These are phyloP conservation scores for Rhadinocentrus ornatus DNA, from an alignment of 2,797 vertebrate species.

Conservation along the genomic window DNA sequence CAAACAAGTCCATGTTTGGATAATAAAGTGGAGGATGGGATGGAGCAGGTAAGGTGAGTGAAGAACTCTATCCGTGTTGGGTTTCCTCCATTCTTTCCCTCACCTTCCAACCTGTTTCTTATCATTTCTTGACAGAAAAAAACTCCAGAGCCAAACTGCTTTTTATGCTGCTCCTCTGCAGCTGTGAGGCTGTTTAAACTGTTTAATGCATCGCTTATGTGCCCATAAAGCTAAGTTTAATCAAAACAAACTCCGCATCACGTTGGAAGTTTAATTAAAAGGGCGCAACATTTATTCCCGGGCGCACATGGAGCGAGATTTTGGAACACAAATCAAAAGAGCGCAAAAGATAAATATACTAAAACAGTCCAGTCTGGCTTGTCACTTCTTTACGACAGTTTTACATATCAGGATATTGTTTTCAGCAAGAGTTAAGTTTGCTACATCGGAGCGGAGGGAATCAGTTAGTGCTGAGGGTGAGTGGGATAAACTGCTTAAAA, in stretches of 20 bases:
- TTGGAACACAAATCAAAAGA: constrained; percentile 11
- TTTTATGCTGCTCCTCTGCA: constrained; percentile 2
- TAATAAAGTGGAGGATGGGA: neutral
- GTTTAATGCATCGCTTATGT: constrained; percentile 28
- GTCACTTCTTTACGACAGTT: constrained; percentile 29
- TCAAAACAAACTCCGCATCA: constrained; percentile 32
- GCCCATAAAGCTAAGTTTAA: constrained; percentile 41
- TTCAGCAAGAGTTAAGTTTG: constrained; percentile 27
- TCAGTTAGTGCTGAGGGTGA: constrained; percentile 37
- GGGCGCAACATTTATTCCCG: neutral
- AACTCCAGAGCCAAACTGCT: neutral
- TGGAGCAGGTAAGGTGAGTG: constrained; percentile 19
- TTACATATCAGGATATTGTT: constrained; percentile 49
- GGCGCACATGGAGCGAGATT: neutral
- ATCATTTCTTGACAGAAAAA: constrained; percentile 47
- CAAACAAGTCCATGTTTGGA: constrained; percentile 12
- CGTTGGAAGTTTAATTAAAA: constrained; percentile 5
- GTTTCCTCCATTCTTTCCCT: constrained; percentile 16
- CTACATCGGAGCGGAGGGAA: constrained; percentile 9
- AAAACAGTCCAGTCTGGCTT: neutral
- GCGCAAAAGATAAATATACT: constrained; percentile 25
- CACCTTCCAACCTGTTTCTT: constrained; percentile 52
- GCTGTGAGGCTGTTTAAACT: neutral
- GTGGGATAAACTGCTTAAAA: constrained; percentile 26
- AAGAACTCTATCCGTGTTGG: constrained; percentile 51